These are phyloP conservation scores for Coregonus clupeaformis DNA, from an alignment of 2,113 vertebrate species.

Conservation along the genomic window DNA sequence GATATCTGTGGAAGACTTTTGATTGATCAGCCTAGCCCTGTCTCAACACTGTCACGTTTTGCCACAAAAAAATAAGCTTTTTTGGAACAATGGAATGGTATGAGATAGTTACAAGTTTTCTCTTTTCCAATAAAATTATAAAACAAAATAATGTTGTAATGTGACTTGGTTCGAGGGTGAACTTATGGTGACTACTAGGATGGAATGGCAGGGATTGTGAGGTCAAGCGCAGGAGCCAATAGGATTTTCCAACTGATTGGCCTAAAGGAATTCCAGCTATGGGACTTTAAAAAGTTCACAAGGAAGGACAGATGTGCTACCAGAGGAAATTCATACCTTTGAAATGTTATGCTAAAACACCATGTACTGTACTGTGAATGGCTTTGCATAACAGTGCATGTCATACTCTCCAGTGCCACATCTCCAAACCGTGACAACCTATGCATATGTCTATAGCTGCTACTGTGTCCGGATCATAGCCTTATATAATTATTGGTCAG, in stretches of 20 bases:
- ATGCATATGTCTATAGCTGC: too few species aligned
- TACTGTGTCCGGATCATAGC: too few species aligned
- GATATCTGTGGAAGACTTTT: conserved; percentile 13
- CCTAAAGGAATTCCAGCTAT: not conserved
- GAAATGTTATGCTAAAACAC: too few species aligned
- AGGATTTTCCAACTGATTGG: conserved; percentile 19
- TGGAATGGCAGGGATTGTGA: not conserved
- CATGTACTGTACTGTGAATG: too few species aligned
- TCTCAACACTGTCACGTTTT: conserved; percentile 10
- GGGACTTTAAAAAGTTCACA: too few species aligned
- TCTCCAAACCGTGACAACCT: too few species aligned
- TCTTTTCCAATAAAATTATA: conserved; percentile 50
- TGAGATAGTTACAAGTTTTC: conserved; percentile 18
- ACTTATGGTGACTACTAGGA: too few species aligned
- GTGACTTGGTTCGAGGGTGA: not conserved
- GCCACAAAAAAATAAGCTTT: not conserved
- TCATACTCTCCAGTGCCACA: too few species aligned
- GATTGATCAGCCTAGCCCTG: not conserved
- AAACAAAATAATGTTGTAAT: conserved; percentile 5
- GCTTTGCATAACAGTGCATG: too few species aligned
- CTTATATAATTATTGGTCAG: too few species aligned
- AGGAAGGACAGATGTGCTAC: too few species aligned
- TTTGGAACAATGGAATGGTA: conserved; percentile 15
- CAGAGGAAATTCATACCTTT: too few species aligned
- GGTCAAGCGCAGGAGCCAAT: not conserved